Base-by-base conservation (phyloP, 2,888 invertebrate genomes). In the Euplexia lucipara region DNA sequence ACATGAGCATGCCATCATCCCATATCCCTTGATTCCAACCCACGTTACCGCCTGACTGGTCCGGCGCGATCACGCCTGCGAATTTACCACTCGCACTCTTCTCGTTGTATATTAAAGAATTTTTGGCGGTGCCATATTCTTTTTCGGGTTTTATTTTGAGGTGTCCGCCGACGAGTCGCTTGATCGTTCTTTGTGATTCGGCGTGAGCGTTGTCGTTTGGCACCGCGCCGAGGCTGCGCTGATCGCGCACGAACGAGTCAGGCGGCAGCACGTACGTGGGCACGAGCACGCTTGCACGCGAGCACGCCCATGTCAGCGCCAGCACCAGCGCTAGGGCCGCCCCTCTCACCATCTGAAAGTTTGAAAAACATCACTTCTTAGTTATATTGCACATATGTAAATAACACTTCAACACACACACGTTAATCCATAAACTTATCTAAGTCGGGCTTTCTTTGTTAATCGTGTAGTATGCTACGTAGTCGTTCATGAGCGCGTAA, bases 91-190 rank as follows among this genome's bases (percentile, higher is more conserved):
- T 92, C 71, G 89, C 90, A 76, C 88, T 91, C 79, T 95, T 95
- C 57, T 86, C 88, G 62, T 90, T 89, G 72, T 87, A 90, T 62
- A 81, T 83, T 59, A 95, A 89, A 9, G 94, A 90, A 81, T 95
- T 95, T 83, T 94, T 95, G n/a, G 89, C 81, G 41, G 89, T 88
- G 57, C 93, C 90, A 73, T 91, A 90, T 56, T 93, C 93, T 87
- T 95, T 92, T 70, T 94, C 91, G 75, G 92, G 86, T 85, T 92
- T 91, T 73, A 95, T 91, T 82, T 95, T 95, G 75, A 97, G 92
- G 83, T 97, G 97, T 49, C 97, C 97, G 42, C 97, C 97, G 80
- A 97, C 96, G 69, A 97, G 92, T 65, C 97, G 95, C 82, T 97
- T 96, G 73, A 97, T 95, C 77, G 96, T 96, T 79, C 96, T 94